These are phyloP conservation scores for Ramazzottius varieornatus DNA, from an alignment of 2,888 invertebrate genomes.

Conservation along the genomic window DNA sequence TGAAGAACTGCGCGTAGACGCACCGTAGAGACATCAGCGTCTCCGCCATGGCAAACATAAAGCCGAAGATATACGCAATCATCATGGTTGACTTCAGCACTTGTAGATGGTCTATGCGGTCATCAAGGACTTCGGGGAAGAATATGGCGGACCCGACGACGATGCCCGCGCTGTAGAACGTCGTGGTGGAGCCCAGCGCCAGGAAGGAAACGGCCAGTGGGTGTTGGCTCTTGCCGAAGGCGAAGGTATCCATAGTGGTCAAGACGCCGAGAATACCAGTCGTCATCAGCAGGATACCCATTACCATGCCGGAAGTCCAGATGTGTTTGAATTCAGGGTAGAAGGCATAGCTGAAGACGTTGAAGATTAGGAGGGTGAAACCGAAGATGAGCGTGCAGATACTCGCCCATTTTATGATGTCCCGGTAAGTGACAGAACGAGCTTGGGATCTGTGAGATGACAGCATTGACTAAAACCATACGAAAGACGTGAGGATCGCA, in stretches of 20 bases:
- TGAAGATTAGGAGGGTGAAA: background rate
- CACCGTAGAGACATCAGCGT: background rate
- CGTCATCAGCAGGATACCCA: background rate
- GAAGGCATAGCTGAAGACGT: background rate
- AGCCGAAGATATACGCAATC: background rate
- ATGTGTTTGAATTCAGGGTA: background rate
- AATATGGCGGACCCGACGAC: background rate
- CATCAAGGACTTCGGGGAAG: background rate
- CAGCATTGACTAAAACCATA: background rate
- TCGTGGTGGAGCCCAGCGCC: background rate
- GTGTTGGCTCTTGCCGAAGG: background rate
- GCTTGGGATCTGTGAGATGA: background rate
- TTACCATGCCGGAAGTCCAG: background rate
- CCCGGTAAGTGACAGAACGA: background rate
- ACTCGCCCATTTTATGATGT: background rate
- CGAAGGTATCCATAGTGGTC: background rate
- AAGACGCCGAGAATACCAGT: background rate
- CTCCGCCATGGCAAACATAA: background rate
- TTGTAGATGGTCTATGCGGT: background rate
- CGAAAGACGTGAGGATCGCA: too few species aligned
- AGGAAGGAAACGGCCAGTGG: background rate
- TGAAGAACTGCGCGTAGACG: background rate
- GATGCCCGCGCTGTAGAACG: background rate
- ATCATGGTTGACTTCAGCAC: background rate
- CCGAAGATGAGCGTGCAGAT: background rate